A percentile compares a stretch with the other conserved stretches of the same genome.
Evolutionary conservation across 2,888 invertebrate species (phyloP).

Genomic region (Crocallis elinguaria): DNA sequence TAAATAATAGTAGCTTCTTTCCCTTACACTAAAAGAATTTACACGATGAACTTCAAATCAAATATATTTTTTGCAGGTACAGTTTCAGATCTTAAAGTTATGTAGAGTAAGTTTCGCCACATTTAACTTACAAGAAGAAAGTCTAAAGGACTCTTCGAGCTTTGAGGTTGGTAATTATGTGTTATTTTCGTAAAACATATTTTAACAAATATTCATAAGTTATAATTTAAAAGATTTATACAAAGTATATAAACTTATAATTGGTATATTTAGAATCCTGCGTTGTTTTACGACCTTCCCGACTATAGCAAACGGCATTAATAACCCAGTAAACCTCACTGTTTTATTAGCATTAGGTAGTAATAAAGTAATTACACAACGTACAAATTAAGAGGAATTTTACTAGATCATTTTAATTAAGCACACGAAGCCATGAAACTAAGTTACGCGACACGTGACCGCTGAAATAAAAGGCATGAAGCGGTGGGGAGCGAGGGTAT

Average conservation of each 20-base stretch:
- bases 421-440: conserved; percentile 30
- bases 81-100: too few relatives aligned
- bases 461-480: conserved; percentile 52
- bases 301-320: conserved; percentile 7
- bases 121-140: too few relatives aligned
- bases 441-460: conserved; percentile 53
- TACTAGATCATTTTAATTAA: conserved; percentile 37
- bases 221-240: too few relatives aligned
- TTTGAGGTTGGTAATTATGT: too few relatives aligned
- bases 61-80: too few relatives aligned
- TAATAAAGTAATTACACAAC: conserved; percentile 37
- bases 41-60: background rate
- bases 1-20: too few relatives aligned
- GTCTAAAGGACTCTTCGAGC: too few relatives aligned
- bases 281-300: background rate
- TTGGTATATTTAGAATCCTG: background rate
- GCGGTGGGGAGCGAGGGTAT: conserved; percentile 39
- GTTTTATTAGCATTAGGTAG: conserved; percentile 16
- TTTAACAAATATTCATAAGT: too few relatives aligned
- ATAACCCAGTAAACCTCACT: conserved; percentile 6
- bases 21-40: background rate
- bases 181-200: too few relatives aligned
- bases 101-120: too few relatives aligned
- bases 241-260: background rate
- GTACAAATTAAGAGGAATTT: conserved; percentile 41